These are phyloP conservation scores for Globodera ellingtonae DNA, from an alignment of 1,140 invertebrate species.

Conservation along the genomic window DNA sequence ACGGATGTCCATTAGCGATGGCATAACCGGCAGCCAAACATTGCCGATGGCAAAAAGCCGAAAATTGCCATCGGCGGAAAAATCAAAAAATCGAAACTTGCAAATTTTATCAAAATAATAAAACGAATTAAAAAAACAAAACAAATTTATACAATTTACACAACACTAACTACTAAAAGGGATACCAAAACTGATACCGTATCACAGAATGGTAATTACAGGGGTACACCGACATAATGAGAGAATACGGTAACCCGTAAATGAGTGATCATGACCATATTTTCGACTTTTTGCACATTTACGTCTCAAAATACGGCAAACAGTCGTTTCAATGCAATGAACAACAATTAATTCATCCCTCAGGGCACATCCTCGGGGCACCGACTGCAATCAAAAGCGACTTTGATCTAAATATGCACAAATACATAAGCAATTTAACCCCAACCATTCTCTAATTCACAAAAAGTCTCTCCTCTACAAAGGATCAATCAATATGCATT, in stretches of 20 bases:
- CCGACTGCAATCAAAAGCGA: background rate
- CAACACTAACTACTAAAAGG: background rate
- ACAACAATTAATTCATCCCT: background rate
- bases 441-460: too few species aligned
- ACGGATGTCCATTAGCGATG: slow-evolving; percentile 1
- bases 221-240: too few species aligned
- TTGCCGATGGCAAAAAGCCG: background rate
- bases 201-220: background rate
- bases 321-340: background rate
- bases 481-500: too few species aligned
- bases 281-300: background rate
- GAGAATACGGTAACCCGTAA: background rate
- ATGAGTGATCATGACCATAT: background rate
- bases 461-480: too few species aligned
- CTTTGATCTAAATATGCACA: background rate
- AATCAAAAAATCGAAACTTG: background rate
- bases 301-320: background rate
- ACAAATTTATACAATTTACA: too few species aligned
- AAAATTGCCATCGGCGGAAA: background rate
- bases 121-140: background rate
- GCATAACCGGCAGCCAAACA: background rate
- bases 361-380: background rate
- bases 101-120: background rate
- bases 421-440: too few species aligned
- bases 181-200: background rate